These are phyloP conservation scores for Eufriesea mexicana DNA, from an alignment of 1,140 invertebrate genomes.

Conservation along the genomic window DNA sequence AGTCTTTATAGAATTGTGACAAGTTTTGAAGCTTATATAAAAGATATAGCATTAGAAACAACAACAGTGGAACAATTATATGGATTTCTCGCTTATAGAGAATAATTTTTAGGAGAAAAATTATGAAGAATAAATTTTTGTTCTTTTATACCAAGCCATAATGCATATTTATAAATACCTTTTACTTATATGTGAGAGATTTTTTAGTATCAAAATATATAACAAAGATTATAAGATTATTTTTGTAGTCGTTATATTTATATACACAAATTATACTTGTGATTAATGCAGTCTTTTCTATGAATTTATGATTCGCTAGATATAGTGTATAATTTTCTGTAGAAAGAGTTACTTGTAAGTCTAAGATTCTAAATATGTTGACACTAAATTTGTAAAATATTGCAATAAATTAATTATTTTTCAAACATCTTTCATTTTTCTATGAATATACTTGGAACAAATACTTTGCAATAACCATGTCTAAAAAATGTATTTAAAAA, in stretches of 20 bases:
- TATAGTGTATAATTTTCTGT: not conserved
- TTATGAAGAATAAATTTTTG: conserved; percentile 24
- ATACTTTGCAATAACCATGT: not conserved
- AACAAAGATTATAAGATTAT: conserved; percentile 24
- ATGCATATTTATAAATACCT: conserved; percentile 9
- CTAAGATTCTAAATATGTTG: not conserved
- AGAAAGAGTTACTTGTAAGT: not conserved
- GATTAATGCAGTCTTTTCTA: conserved; percentile 7
- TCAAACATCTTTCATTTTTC: not conserved
- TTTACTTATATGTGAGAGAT: not conserved
- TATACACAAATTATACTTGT: conserved; percentile 32
- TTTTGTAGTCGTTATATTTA: conserved; percentile 41
- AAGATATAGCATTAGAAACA: conserved; percentile 85
- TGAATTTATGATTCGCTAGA: not conserved
- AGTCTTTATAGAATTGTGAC: conserved; percentile 89
- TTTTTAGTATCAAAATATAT: not conserved
- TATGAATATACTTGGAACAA: not conserved
- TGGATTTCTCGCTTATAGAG: conserved; percentile 74
- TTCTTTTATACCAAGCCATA: not conserved
- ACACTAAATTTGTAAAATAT: conserved; percentile 17
- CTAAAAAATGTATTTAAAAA: not conserved
- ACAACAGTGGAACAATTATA: conserved; percentile 73
- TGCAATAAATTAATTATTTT: conserved; percentile 47
- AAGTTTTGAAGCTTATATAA: conserved; percentile 87
- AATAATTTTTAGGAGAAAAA: conserved; percentile 61